phyloP scores from a whole-genome alignment of 1,140 invertebrate genomes.

The Colletes gigas region DNA sequence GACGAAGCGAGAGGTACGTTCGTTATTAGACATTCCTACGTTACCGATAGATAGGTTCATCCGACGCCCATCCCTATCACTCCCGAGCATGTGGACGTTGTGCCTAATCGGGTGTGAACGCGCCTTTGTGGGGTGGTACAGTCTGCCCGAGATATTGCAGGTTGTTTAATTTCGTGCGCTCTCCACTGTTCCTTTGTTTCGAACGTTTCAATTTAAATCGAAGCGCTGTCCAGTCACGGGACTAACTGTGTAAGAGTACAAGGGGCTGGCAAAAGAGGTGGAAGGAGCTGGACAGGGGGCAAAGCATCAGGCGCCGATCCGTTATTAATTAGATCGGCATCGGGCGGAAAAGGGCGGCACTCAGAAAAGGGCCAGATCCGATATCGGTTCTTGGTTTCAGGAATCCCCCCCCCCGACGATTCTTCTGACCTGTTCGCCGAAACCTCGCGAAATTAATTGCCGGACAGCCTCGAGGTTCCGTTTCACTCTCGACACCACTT shows the following conservation, averaged over 20 bases:
- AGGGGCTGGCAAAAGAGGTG: slow-evolving; percentile 7
- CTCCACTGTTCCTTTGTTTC: slow-evolving; percentile 72
- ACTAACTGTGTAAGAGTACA: not conserved
- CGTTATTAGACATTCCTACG: slow-evolving; percentile 77
- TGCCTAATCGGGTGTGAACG: slow-evolving; percentile 78
- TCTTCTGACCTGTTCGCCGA: slow-evolving; percentile 62
- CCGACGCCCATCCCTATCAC: slow-evolving; percentile 42
- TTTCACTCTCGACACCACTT: slow-evolving; percentile 58
- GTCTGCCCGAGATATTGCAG: slow-evolving; percentile 70
- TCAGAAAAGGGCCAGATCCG: slow-evolving; percentile 65
- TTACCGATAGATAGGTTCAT: slow-evolving; percentile 58
- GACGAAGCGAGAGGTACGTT: slow-evolving; percentile 50
- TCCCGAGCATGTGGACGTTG: slow-evolving; percentile 53
- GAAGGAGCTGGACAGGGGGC: slow-evolving; percentile 16
- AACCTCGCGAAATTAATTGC: slow-evolving; percentile 75
- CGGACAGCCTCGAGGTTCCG: slow-evolving; percentile 48
- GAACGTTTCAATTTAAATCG: slow-evolving; percentile 71
- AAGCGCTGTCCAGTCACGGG: slow-evolving; percentile 40
- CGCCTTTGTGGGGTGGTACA: slow-evolving; percentile 73
- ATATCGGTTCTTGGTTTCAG: slow-evolving; percentile 71
- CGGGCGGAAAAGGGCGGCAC: slow-evolving; percentile 68
- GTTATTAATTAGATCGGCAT: slow-evolving; percentile 79
- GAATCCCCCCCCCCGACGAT: slow-evolving; percentile 65
- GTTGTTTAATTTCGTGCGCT: slow-evolving; percentile 74
- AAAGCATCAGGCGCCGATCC: slow-evolving; percentile 74